Percentiles rank a stretch among this genome's conserved stretches.
These are phyloP conservation scores for Silvanus unidentatus DNA, from an alignment of 2,888 invertebrate genomes.

Conservation along the genomic window DNA sequence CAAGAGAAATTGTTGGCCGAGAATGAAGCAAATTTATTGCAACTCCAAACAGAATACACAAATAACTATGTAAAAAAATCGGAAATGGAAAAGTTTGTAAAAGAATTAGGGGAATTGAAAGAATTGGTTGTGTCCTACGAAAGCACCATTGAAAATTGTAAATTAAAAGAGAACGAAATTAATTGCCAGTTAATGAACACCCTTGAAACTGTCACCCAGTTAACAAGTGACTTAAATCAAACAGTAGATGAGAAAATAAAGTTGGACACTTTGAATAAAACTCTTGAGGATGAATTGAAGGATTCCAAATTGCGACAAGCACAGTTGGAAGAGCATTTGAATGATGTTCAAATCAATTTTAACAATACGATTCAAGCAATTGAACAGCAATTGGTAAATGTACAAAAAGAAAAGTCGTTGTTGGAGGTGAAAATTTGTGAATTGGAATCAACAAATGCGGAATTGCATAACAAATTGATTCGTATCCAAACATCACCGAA, in stretches of 20 bases:
- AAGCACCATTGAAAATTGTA: conserved; percentile 38
- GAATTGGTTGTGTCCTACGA: conserved; percentile 44
- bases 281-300: conserved; percentile 59
- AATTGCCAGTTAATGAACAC: conserved; percentile 35
- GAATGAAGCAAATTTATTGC: conserved; percentile 17
- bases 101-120: conserved; percentile 47
- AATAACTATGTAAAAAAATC: conserved; percentile 17
- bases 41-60: conserved; percentile 4
- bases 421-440: conserved; percentile 45
- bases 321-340: conserved; percentile 8
- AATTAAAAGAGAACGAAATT: conserved; percentile 30
- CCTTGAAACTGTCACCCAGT: conserved; percentile 51
- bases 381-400: conserved; percentile 16
- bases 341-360: neutral
- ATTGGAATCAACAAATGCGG: conserved; percentile 42
- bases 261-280: conserved; percentile 62
- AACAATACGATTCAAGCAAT: too few species aligned
- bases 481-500: conserved; percentile 28
- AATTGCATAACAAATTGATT: conserved; percentile 40
- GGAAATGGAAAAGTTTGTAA: conserved; percentile 45
- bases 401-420: conserved; percentile 47
- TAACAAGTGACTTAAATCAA: conserved; percentile 64
- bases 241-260: conserved; percentile 68
- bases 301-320: conserved; percentile 46
- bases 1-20: neutral